Percentiles rank a stretch among this genome's conserved stretches.
These are phyloP conservation scores for Argyra leucocephala DNA, from an alignment of 2,888 invertebrate genomes.

Conservation along the genomic window DNA sequence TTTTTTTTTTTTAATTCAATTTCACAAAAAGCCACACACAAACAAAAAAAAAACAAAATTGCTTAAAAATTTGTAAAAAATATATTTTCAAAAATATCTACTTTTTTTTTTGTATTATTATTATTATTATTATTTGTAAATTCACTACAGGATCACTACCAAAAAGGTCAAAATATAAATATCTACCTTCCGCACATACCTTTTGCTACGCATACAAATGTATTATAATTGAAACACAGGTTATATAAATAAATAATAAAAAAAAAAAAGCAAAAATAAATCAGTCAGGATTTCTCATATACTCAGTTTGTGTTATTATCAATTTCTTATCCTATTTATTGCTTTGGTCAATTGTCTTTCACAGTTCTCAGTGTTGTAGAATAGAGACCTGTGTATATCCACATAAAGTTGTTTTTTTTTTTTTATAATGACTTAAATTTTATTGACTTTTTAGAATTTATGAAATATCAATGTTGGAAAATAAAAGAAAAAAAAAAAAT, in stretches of 20 bases:
- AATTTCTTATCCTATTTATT: neutral
- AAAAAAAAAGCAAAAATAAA: neutral
- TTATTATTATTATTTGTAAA: slow-evolving; percentile 2
- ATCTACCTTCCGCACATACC: neutral
- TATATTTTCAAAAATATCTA: too few relatives aligned
- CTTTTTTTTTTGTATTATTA: neutral
- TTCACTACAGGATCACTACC: neutral
- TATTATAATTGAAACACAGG: neutral
- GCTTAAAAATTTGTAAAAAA: neutral
- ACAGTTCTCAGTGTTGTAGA: neutral
- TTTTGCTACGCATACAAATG: neutral
- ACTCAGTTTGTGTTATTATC: neutral
- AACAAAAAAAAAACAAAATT: neutral
- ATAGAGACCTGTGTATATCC: neutral
- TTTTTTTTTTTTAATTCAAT: neutral
- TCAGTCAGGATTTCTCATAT: neutral
- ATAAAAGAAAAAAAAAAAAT: neutral
- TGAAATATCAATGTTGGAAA: neutral
- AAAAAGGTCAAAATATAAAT: neutral
- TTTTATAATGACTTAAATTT: neutral
- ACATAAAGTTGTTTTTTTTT: too few relatives aligned
- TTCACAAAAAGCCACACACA: neutral
- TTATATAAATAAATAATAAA: slow-evolving; percentile 6
- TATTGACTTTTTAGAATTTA: neutral
- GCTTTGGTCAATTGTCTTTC: neutral